Conservation (phyloP, 2,888 invertebrate genomes). For the Trypoxylon attenuatum region DNA sequence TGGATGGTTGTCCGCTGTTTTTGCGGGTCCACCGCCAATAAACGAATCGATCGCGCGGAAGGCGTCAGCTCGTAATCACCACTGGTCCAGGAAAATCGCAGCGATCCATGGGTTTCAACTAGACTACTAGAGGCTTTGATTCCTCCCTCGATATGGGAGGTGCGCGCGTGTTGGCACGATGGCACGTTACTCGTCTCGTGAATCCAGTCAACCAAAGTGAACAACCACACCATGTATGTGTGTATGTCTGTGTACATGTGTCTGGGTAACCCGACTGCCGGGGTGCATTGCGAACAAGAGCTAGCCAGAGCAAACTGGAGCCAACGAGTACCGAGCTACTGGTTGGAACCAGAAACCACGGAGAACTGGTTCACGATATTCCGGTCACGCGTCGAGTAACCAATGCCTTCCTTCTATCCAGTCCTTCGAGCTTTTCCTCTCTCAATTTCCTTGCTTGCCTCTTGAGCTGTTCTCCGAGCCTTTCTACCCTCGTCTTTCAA, state of each 20-base stretch:
- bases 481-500: slow-evolving; percentile 7
- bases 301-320: too few species aligned
- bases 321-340: too few species aligned
- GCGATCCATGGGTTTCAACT: slow-evolving; percentile 14
- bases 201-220: too few species aligned
- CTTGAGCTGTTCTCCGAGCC: slow-evolving; percentile 1
- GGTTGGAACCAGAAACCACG: background rate
- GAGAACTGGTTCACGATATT: slow-evolving; percentile 48
- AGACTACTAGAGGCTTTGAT: slow-evolving; percentile 50
- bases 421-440: slow-evolving; percentile 46
- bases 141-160: slow-evolving; percentile 29
- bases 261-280: too few species aligned
- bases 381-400: slow-evolving; percentile 66
- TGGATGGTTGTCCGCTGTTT: too few species aligned
- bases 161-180: slow-evolving; percentile 21
- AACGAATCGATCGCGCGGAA: slow-evolving; percentile 3
- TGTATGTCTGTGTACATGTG: too few species aligned
- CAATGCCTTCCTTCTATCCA: slow-evolving; percentile 63
- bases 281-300: too few species aligned
- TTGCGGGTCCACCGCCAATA: too few species aligned
- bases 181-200: too few species aligned
- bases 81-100: slow-evolving; percentile 16
- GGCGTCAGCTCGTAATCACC: slow-evolving; percentile 11
- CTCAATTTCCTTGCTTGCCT: slow-evolving; percentile 31
- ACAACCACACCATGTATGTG: too few species aligned